Conservation (phyloP, 2,888 invertebrate species). For the Conomelus anceps region DNA sequence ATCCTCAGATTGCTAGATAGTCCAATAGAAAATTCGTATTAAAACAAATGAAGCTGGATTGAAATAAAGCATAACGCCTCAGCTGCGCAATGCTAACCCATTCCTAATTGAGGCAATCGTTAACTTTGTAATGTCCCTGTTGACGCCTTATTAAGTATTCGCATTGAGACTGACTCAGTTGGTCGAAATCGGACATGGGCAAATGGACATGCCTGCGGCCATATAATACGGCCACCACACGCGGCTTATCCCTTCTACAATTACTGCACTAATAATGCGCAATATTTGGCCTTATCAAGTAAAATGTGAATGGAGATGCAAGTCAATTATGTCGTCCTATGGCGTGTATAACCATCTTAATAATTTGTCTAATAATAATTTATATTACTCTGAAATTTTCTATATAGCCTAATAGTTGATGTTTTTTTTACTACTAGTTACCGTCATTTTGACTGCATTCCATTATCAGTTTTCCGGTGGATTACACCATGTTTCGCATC, state of each 20-base stretch:
- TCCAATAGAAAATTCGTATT: background rate
- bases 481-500: too few species aligned
- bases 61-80: background rate
- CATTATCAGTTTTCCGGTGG: too few species aligned
- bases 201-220: background rate
- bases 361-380: background rate
- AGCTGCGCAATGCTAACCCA: background rate
- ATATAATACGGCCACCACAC: background rate
- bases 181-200: background rate
- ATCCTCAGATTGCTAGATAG: too few species aligned
- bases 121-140: background rate
- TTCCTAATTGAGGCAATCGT: background rate
- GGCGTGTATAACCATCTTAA: too few species aligned
- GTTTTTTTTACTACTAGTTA: too few species aligned
- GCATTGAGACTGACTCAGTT: background rate
- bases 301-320: background rate
- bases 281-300: background rate
- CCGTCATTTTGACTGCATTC: too few species aligned
- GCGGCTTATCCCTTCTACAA: background rate
- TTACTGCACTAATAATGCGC: background rate
- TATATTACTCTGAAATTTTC: too few species aligned
- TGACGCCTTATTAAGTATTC: background rate
- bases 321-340: background rate
- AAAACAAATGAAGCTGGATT: background rate
- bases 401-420: too few species aligned